These are phyloP conservation scores for Sturnira hondurensis DNA, from an alignment of 2,113 vertebrate genomes.

Conservation along the genomic window DNA sequence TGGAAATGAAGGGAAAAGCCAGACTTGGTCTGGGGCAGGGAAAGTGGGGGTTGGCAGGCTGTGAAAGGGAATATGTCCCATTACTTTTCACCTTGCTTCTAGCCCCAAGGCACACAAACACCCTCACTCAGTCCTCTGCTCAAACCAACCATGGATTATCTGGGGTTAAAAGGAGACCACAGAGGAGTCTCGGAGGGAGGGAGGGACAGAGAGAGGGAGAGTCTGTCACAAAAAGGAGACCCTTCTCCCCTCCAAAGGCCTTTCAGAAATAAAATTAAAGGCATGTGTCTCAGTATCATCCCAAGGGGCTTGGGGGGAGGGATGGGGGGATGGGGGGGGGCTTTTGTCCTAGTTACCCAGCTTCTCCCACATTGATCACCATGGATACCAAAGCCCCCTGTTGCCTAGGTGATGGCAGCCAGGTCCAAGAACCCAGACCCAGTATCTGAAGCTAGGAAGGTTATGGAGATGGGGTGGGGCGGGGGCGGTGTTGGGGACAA, in stretches of 20 bases:
- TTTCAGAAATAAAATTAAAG: slow-evolving; percentile 78
- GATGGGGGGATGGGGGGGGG: neutral
- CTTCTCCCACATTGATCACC: slow-evolving; percentile 79
- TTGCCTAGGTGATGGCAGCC: slow-evolving; percentile 81
- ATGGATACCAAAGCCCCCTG: slow-evolving; percentile 79
- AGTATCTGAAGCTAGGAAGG: slow-evolving; percentile 69
- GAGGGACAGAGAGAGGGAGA: slow-evolving; percentile 2
- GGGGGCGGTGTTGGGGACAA: neutral
- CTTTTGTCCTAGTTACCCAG: slow-evolving; percentile 80
- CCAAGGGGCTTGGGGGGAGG: slow-evolving; percentile 53
- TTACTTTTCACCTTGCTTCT: neutral
- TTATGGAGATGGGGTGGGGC: slow-evolving; percentile 47
- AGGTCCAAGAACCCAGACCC: slow-evolving; percentile 71
- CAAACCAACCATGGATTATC: slow-evolving; percentile 56
- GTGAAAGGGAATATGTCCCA: neutral
- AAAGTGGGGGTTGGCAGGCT: neutral
- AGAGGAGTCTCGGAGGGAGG: slow-evolving; percentile 34
- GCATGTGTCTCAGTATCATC: slow-evolving; percentile 74
- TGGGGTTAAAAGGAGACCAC: slow-evolving; percentile 73
- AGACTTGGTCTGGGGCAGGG: too few relatives aligned
- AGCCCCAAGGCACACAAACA: slow-evolving; percentile 14
- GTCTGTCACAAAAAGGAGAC: slow-evolving; percentile 56
- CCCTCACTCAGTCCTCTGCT: neutral
- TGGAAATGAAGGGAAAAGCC: slow-evolving; percentile 55
- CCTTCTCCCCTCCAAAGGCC: slow-evolving; percentile 64